Evolutionary conservation across 2,888 invertebrate genomes (phyloP), one percentile per base, ranked within the genome.

Genomic region (Lucinisca nassula): DNA sequence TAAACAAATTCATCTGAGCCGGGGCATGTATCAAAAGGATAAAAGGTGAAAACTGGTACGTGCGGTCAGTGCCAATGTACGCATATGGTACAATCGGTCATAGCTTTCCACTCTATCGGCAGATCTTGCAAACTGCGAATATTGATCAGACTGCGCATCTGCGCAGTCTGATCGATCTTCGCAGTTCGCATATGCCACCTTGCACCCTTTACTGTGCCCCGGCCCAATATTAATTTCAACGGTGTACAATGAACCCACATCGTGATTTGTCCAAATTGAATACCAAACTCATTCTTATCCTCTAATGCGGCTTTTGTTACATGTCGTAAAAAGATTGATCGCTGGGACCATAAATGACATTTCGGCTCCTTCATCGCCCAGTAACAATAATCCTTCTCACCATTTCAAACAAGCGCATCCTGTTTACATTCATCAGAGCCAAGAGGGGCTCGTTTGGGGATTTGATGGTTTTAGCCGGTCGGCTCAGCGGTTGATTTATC

Each of bases 261-360:
- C 67, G 21, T 35, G 30, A 67, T 30, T 67, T 67, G 27, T 67
- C 3, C 35, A 67, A 61, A 12, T 67, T 67, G 67, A 67, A 67
- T 67, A 67, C 67, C 21, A 35, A 35, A 32, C 67, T 35, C 1
- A n/a, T 67, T 67, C 35, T 17, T 35, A 32, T 21, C 24, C 32
- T 67, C 67, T 67, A 67, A 67, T 67, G n/a, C 35, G 35, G 32
- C 35, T 67, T 35, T 67, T 67, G 67, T 67, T 67, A 17, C 17
- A 35, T 35, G 35, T 51, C 76, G 45, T 45, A 45, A 51, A n/a
- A 35, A 76, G 76, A 76, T 76, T 76, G 76, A 76, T 76, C 45
- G 32, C 40, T 51, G 10, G 24, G 45, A 21, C 40, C 1, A 38
- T 45, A 51, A 32, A 49, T 40, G 45, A 76, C 40, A 45, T 38